Percentiles rank a stretch among this genome's conserved stretches.
Conservation (phyloP, 1,140 invertebrate species). For the Dinoponera quadriceps region DNA sequence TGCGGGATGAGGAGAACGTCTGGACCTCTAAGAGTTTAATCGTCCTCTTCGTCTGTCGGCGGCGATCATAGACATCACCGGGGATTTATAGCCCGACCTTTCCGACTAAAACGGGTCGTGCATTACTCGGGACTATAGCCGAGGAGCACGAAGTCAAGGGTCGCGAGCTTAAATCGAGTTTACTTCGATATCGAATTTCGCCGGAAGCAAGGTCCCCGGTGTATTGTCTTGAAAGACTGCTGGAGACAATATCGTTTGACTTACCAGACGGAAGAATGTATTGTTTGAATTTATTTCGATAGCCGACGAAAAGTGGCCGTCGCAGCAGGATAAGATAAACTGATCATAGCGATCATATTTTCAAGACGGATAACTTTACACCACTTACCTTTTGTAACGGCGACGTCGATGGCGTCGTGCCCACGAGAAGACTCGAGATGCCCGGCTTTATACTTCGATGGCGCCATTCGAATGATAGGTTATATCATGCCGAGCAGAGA, state of each 20-base stretch:
- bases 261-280: slow-evolving; percentile 36
- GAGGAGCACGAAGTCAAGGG: slow-evolving; percentile 60
- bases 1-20: background rate
- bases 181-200: slow-evolving; percentile 71
- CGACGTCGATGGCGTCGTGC: too few species aligned
- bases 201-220: slow-evolving; percentile 61
- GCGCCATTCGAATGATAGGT: background rate
- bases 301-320: background rate
- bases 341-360: background rate
- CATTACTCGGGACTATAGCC: slow-evolving; percentile 62
- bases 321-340: background rate
- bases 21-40: slow-evolving; percentile 38
- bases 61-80: slow-evolving; percentile 22
- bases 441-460: background rate
- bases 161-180: slow-evolving; percentile 73
- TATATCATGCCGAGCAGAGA: background rate
- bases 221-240: slow-evolving; percentile 64
- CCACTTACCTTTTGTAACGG: background rate
- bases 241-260: slow-evolving; percentile 62
- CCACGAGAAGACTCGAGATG: too few species aligned
- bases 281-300: slow-evolving; percentile 58
- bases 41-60: slow-evolving; percentile 9
- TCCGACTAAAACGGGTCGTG: slow-evolving; percentile 48
- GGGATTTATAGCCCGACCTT: slow-evolving; percentile 42
- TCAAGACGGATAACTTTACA: background rate